These are phyloP conservation scores for Diaperis boleti DNA, from an alignment of 2,888 invertebrate species.

Conservation along the genomic window DNA sequence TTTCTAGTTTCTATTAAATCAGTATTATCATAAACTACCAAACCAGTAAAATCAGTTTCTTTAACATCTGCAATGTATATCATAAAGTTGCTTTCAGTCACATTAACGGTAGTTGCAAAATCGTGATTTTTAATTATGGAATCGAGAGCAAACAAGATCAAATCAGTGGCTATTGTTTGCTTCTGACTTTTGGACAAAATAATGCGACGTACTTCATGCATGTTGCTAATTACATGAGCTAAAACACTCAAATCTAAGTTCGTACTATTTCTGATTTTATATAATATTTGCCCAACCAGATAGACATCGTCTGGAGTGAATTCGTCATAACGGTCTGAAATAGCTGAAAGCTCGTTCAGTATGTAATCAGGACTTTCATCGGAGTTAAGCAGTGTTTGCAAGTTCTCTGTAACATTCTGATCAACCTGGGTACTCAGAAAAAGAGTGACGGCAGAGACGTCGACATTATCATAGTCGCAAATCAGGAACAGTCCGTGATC, in stretches of 20 bases:
- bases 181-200: constrained; percentile 32
- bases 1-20: constrained; percentile 5
- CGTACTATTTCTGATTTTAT: not conserved
- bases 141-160: constrained; percentile 71
- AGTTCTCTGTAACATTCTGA: constrained; percentile 1
- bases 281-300: constrained; percentile 27
- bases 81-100: constrained; percentile 5
- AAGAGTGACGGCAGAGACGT: not conserved
- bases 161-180: constrained; percentile 31
- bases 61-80: constrained; percentile 3
- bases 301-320: constrained; percentile 31
- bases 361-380: not conserved
- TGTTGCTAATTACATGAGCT: constrained; percentile 26
- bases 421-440: not conserved
- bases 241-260: constrained; percentile 21
- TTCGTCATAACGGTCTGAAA: constrained; percentile 19
- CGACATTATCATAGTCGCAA: not conserved
- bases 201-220: constrained; percentile 7
- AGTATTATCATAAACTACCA: constrained; percentile 1
- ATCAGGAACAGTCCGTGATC: not conserved
- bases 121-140: constrained; percentile 66
- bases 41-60: constrained; percentile 17
- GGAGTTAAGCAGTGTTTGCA: not conserved
- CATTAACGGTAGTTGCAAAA: not conserved
- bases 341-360: constrained; percentile 1